These are phyloP conservation scores for Heliconius sara DNA, from an alignment of 2,888 invertebrate genomes.

Conservation along the genomic window DNA sequence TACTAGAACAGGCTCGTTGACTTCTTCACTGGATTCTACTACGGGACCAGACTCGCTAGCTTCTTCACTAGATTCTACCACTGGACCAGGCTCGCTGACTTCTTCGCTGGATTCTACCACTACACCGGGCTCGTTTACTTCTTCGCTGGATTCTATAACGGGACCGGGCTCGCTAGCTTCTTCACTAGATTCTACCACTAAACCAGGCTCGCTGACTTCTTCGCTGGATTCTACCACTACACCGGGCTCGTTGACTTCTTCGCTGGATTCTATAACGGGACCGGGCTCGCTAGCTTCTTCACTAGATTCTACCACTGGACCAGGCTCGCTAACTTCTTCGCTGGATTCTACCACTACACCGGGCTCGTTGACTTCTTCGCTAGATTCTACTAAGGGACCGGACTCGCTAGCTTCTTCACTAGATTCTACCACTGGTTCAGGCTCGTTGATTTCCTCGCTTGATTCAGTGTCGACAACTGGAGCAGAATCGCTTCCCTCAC, in stretches of 20 bases:
- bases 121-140: too few species aligned
- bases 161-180: too few species aligned
- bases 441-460: not conserved
- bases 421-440: not conserved
- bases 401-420: not conserved
- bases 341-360: not conserved
- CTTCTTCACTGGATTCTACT: too few species aligned
- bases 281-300: too few species aligned
- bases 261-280: not conserved
- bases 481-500: not conserved
- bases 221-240: not conserved
- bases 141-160: too few species aligned
- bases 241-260: not conserved
- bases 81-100: not conserved
- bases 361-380: not conserved
- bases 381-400: not conserved
- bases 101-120: not conserved
- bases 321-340: not conserved
- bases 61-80: not conserved
- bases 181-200: too few species aligned
- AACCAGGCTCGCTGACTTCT: not conserved
- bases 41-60: too few species aligned
- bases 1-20: too few species aligned
- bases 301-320: too few species aligned
- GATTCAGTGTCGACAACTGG: not conserved